Evolutionary conservation across 2,113 vertebrate genomes (phyloP).

Genomic region (Mustelus asterias): DNA sequence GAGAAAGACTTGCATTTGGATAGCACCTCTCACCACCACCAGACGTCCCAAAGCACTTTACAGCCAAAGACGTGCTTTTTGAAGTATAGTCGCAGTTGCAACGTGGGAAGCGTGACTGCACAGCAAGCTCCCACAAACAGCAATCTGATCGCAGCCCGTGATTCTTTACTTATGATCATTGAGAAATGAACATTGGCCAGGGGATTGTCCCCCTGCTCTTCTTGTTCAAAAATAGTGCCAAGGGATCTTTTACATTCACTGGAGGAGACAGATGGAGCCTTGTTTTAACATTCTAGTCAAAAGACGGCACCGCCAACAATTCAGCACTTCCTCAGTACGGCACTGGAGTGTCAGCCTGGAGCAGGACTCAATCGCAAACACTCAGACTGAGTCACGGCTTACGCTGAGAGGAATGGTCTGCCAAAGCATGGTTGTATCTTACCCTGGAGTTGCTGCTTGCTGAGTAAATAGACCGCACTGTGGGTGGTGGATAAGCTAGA

Average conservation of each 20-base stretch:
- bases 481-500: no score
- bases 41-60: background rate
- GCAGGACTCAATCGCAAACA: no score
- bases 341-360: no score
- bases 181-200: background rate
- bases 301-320: no score
- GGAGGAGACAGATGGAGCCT: no score
- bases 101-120: background rate
- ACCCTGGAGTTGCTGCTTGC: background rate
- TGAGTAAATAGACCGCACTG: background rate
- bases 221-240: background rate
- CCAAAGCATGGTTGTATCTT: background rate
- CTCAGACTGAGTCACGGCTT: no score
- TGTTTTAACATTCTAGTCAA: no score
- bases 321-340: no score
- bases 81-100: background rate
- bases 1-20: background rate
- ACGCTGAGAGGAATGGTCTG: background rate
- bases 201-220: background rate
- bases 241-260: background rate
- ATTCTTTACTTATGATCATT: no score
- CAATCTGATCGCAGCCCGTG: background rate
- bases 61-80: background rate
- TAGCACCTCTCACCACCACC: background rate
- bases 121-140: background rate